Evolutionary conservation across 2,113 vertebrate genomes (phyloP), one percentile per base, ranked within the genome.

Genomic region (Gallinago jamesoni): DNA sequence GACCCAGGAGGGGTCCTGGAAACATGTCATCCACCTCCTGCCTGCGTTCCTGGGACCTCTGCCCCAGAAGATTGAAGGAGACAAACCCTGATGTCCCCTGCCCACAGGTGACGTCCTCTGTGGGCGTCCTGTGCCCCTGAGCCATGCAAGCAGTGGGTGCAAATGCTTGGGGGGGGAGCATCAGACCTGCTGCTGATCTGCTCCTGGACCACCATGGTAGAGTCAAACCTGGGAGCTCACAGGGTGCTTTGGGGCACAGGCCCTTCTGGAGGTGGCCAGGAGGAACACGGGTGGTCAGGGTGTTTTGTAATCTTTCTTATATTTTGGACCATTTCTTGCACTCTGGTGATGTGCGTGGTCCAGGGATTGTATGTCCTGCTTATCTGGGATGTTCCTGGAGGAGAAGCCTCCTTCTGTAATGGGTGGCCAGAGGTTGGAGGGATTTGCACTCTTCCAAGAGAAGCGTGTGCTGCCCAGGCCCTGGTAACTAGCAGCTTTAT

Each of bases 381-480:
- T 64, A n/a, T 37, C 33, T 64, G 74, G 47, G 56, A 11, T 84
- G 48, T 64, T 62, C 9, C 25, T 59, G 16, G 14, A 68, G 80
- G 50, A 87, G 52, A 89, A 92, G 47, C 18, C 12, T 77, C 5
- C 5, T 11, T 10, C 28, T 60, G 20, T 30, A 39, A 15, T 9
- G n/a, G 14, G 7, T 56, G 14, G 33, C n/a, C 7, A 14, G 64
- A 87, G 33, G 10, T 39, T 89, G 64, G 50, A 63, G 43, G 25
- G 68, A 43, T 35, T 59, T 81, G 17, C 0, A 1, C 0, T 1
- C 17, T 81, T 84, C 19, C 3, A 7, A 35, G 73, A 37, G 69
- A 59, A 62, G 17, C 0, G 0, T 0, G 0, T 31, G 19, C 12
- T 73, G 53, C 39, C 39, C 27, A 17, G 78, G 23, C 47, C 18